A percentile compares a stretch with the other conserved stretches of the same genome.
These are phyloP conservation scores for Hypomecis punctinalis DNA, from an alignment of 2,888 invertebrate genomes.

Conservation along the genomic window DNA sequence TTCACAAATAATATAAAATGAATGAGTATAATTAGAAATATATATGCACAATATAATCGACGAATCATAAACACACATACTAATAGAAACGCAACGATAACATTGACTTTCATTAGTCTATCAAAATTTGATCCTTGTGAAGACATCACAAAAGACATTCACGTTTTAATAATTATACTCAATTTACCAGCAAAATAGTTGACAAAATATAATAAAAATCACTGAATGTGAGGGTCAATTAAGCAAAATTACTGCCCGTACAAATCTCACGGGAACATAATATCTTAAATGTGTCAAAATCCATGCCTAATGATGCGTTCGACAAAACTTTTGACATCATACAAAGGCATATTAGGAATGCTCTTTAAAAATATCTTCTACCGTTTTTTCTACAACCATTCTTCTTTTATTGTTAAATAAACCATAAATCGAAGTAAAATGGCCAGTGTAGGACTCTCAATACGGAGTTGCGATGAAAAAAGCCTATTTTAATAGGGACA, in stretches of 20 bases:
- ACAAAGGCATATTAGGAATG: conserved; percentile 68
- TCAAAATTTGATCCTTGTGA: too few relatives aligned
- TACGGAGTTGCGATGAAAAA: conserved; percentile 56
- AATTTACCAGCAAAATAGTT: neutral
- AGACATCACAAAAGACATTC: too few relatives aligned
- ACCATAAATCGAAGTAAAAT: conserved; percentile 83
- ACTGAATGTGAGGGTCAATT: conserved; percentile 47
- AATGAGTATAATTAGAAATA: too few relatives aligned
- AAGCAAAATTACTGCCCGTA: conserved; percentile 47
- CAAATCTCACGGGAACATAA: conserved; percentile 69
- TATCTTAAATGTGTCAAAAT: conserved; percentile 66
- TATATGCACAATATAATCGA: too few relatives aligned
- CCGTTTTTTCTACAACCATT: conserved; percentile 58
- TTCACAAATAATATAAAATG: too few relatives aligned
- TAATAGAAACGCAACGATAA: too few relatives aligned
- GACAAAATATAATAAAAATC: conserved; percentile 4
- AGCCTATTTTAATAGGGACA: conserved; percentile 60
- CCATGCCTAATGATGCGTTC: conserved; percentile 71
- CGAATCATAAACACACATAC: too few relatives aligned
- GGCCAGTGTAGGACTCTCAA: conserved; percentile 73
- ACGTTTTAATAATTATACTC: neutral
- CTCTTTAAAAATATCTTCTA: conserved; percentile 58
- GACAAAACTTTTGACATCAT: conserved; percentile 54
- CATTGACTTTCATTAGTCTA: too few relatives aligned
- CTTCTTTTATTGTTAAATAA: conserved; percentile 82